Percentiles rank a stretch among this genome's conserved stretches.
Conservation (phyloP, 1,140 invertebrate genomes). For the Chionoecetes opilio region DNA sequence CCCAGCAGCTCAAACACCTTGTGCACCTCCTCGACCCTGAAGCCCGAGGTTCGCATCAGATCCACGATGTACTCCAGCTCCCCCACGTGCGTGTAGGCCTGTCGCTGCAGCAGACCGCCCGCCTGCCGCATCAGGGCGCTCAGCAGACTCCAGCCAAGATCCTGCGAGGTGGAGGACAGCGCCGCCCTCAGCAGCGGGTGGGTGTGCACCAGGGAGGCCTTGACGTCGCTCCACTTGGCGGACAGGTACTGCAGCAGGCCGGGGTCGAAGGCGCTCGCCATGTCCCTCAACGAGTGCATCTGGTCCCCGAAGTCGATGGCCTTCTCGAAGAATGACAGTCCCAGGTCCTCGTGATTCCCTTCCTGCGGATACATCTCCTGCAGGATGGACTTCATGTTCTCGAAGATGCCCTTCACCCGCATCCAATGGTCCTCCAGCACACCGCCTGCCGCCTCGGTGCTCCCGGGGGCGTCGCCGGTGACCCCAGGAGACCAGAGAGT, state of each 20-base stretch:
- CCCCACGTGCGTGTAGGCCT: slow-evolving; percentile 66
- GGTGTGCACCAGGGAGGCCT: slow-evolving; percentile 41
- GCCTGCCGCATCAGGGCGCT: slow-evolving; percentile 32
- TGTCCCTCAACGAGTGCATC: slow-evolving; percentile 10
- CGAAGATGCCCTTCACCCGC: slow-evolving; percentile 67
- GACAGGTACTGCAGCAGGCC: slow-evolving; percentile 52
- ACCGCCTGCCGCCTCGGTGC: neutral
- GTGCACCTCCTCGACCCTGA: slow-evolving; percentile 67
- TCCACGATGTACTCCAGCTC: slow-evolving; percentile 71
- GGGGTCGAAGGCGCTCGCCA: slow-evolving; percentile 52
- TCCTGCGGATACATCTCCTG: slow-evolving; percentile 70
- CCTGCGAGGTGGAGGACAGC: slow-evolving; percentile 1
- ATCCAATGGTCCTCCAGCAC: slow-evolving; percentile 59
- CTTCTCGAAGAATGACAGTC: slow-evolving; percentile 48
- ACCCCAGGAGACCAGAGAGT: too few species aligned
- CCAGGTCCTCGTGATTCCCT: neutral
- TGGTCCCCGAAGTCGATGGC: slow-evolving; percentile 62
- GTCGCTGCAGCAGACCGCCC: slow-evolving; percentile 48
- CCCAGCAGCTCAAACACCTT: slow-evolving; percentile 65
- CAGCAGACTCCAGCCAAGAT: slow-evolving; percentile 42
- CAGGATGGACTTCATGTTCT: slow-evolving; percentile 74
- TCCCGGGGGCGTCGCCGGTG: neutral
- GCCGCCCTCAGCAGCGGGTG: slow-evolving; percentile 46
- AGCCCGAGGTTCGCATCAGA: slow-evolving; percentile 67
- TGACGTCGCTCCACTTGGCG: slow-evolving; percentile 61